Conservation (phyloP, 2,797 vertebrate species). For the Neomorphus geoffroyi region DNA sequence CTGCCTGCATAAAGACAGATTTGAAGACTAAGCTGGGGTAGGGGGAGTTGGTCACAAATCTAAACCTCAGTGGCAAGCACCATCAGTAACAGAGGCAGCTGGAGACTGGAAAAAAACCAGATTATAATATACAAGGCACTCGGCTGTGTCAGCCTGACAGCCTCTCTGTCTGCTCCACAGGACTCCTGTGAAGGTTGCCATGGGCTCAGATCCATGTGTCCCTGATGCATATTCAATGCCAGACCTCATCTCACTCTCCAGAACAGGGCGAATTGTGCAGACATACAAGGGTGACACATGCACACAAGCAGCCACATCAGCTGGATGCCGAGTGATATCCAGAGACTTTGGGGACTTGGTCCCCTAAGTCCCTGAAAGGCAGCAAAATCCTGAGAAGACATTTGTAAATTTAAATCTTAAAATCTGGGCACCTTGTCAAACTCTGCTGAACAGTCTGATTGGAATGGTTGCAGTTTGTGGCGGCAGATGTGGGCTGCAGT, state of each 20-base stretch:
- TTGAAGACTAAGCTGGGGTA: not conserved
- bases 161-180: constrained; percentile 61
- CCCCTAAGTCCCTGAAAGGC: not conserved
- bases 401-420: constrained; percentile 26
- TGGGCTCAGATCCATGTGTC: constrained; percentile 64
- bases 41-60: not conserved
- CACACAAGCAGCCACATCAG: constrained; percentile 20
- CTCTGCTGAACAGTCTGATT: not conserved
- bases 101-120: constrained; percentile 33
- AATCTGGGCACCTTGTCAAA: constrained; percentile 7
- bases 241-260: constrained; percentile 42
- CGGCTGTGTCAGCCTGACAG: constrained; percentile 64
- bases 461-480: not conserved
- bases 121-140: constrained; percentile 60
- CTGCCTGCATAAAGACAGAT: not conserved
- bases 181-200: constrained; percentile 65
- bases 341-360: not conserved
- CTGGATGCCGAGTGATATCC: not conserved
- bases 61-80: constrained; percentile 25
- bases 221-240: constrained; percentile 68
- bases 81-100: constrained; percentile 17
- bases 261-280: constrained; percentile 17
- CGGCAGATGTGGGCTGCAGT: not conserved
- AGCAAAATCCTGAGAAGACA: not conserved
- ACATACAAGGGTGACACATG: not conserved